phyloP scores from a whole-genome alignment of 1,140 invertebrate genomes.

The Caerostris extrusa region DNA sequence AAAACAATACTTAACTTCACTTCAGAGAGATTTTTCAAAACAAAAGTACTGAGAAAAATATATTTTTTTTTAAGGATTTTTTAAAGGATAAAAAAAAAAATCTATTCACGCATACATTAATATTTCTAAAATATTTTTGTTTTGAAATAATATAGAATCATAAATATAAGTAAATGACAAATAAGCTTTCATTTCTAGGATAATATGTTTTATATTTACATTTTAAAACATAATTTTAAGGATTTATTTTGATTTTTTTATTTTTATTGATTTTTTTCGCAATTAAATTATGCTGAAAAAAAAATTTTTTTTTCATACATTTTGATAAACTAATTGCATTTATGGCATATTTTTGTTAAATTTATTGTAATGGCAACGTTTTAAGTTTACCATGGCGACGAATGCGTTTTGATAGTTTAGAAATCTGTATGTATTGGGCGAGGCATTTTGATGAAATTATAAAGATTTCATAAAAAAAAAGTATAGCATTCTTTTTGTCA shows the following conservation, averaged over 20 bases:
- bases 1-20: conserved; percentile 15
- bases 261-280: no score
- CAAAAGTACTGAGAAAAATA: background rate
- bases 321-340: background rate
- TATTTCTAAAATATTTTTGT: background rate
- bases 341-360: background rate
- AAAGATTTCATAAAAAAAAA: background rate
- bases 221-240: no score
- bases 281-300: no score
- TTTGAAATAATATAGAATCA: background rate
- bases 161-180: background rate
- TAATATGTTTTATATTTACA: background rate
- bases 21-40: background rate
- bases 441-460: background rate
- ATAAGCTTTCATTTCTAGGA: background rate
- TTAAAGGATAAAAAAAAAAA: no score
- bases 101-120: no score
- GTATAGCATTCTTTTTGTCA: background rate
- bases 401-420: conserved; percentile 32
- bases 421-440: background rate
- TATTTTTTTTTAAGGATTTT: background rate
- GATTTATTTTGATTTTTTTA: no score
- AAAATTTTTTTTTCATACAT: background rate
- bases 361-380: background rate
- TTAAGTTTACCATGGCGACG: conserved; percentile 55